phyloP scores from a whole-genome alignment of 2,797 vertebrate genomes.

The Leptatherina wallacei region DNA sequence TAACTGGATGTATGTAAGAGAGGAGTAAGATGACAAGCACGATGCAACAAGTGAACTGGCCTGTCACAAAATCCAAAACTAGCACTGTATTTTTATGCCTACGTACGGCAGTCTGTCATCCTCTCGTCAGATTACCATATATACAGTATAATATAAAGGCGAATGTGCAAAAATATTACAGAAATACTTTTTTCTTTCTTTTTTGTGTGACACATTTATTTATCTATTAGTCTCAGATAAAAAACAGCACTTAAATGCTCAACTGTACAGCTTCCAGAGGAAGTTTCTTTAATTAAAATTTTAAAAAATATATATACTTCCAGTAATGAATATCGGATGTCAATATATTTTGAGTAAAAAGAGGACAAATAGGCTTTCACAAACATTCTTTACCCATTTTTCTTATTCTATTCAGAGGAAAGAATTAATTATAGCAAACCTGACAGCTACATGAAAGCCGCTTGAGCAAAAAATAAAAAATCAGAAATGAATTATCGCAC shows the following conservation, averaged over 20 bases:
- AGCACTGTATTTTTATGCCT: slow-evolving; percentile 1
- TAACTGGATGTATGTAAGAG: slow-evolving; percentile 52
- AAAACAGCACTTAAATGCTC: background rate
- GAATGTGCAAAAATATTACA: background rate
- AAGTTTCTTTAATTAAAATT: background rate
- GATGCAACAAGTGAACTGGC: slow-evolving; percentile 25
- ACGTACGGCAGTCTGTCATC: background rate
- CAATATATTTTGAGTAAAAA: slow-evolving; percentile 1
- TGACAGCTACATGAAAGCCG: background rate
- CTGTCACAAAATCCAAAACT: slow-evolving; percentile 29
- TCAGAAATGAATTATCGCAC: background rate
- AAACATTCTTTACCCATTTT: background rate
- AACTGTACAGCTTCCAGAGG: background rate
- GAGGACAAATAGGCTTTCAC: background rate
- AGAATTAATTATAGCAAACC: background rate
- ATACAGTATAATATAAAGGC: background rate
- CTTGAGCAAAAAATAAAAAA: background rate
- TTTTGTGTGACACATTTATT: background rate
- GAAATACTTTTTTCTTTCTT: too few relatives aligned
- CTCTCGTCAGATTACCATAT: background rate
- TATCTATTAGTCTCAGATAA: background rate
- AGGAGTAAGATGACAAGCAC: slow-evolving; percentile 53
- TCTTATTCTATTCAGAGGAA: slow-evolving; percentile 18
- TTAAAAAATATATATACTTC: background rate
- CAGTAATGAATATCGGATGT: slow-evolving; percentile 31